phyloP scores from a whole-genome alignment of 2,113 vertebrate species.

The Brachyistius frenatus region DNA sequence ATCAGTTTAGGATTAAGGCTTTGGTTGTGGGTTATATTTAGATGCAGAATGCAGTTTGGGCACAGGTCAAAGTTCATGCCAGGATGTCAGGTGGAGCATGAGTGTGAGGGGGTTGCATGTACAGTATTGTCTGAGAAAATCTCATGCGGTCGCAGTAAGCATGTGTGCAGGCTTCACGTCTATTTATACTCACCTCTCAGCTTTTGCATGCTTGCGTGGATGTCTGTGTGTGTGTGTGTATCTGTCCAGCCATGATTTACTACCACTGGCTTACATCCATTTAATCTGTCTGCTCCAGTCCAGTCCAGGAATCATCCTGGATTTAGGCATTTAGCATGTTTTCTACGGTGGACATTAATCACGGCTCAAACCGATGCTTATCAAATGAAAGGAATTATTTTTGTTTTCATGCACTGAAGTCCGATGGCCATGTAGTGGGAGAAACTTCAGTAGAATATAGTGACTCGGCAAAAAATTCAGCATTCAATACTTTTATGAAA shows the following conservation, averaged over 20 bases:
- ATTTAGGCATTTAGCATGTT: conserved; percentile 57
- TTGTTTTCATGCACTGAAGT: conserved; percentile 1
- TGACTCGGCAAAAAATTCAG: not conserved
- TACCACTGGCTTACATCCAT: conserved; percentile 33
- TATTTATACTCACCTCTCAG: conserved; percentile 11
- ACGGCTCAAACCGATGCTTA: conserved; percentile 42
- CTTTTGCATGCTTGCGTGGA: not conserved
- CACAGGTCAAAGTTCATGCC: not conserved
- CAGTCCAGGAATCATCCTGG: conserved; percentile 36
- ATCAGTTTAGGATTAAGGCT: not conserved
- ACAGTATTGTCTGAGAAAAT: not conserved
- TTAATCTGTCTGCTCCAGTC: conserved; percentile 51
- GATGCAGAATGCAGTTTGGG: not conserved
- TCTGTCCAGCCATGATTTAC: conserved; percentile 21
- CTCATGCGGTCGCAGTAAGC: not conserved
- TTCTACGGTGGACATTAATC: conserved; percentile 42
- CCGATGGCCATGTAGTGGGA: not conserved
- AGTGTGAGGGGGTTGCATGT: not conserved
- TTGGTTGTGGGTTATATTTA: conserved; percentile 9
- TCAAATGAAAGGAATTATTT: conserved; percentile 42
- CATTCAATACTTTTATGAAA: too few species aligned
- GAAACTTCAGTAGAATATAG: not conserved
- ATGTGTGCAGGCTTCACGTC: conserved; percentile 38
- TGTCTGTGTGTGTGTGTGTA: conserved; percentile 15
- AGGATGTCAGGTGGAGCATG: not conserved